A percentile compares a stretch with the other conserved stretches of the same genome.
Conservation (phyloP, 2,113 vertebrate genomes). For the Ptilonorhynchus violaceus region DNA sequence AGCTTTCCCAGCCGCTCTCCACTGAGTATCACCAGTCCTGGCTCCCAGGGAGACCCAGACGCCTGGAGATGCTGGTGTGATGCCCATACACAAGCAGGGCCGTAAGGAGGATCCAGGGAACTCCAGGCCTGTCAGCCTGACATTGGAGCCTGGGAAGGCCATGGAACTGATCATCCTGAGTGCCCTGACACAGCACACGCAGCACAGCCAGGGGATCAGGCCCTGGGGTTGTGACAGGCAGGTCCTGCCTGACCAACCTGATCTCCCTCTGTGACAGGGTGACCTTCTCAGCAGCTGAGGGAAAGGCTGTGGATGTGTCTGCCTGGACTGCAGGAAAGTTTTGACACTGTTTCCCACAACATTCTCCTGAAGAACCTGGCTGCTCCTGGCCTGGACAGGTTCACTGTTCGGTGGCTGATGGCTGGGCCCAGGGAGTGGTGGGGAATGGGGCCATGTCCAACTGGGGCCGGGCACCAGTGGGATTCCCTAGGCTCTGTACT, state of each 20-base stretch:
- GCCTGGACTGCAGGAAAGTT: background rate
- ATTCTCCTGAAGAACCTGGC: background rate
- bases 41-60: background rate
- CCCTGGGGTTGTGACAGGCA: background rate
- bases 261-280: background rate
- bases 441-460: background rate
- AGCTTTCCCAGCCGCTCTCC: background rate
- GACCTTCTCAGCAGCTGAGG: background rate
- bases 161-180: background rate
- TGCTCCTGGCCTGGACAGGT: background rate
- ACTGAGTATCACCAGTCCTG: background rate
- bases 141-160: background rate
- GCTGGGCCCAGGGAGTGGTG: background rate
- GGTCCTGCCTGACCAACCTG: background rate
- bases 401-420: background rate
- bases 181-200: background rate
- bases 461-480: background rate
- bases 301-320: background rate
- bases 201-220: background rate
- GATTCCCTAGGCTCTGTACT: background rate
- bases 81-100: background rate
- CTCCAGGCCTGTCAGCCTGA: background rate
- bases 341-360: background rate
- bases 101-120: background rate
- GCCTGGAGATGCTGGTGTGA: background rate